Evolutionary conservation across 64 coral and sea anemone species (phyloP).

Genomic region (Montipora cactus): DNA sequence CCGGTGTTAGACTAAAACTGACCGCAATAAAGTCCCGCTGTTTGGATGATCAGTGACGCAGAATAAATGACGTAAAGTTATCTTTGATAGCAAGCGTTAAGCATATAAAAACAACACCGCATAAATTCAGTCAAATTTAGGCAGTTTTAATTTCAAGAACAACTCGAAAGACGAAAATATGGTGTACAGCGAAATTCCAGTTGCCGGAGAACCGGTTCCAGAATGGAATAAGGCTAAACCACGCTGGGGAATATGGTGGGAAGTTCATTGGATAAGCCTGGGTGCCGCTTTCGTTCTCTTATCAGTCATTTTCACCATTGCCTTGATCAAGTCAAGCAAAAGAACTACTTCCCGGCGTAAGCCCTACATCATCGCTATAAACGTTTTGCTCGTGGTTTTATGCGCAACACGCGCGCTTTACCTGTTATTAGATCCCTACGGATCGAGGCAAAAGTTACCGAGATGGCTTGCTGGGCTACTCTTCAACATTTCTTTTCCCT

Average conservation of each 20-base stretch:
- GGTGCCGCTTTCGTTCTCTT: conserved; percentile 8
- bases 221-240: neutral
- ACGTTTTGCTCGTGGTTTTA: neutral
- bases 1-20: no score
- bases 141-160: no score
- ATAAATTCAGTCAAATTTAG: no score
- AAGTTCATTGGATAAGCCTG: conserved; percentile 25
- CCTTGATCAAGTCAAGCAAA: neutral
- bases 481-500: conserved; percentile 59
- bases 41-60: no score
- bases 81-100: no score
- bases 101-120: no score
- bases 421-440: conserved; percentile 26
- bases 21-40: no score
- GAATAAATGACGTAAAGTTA: no score
- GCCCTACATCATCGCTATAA: neutral
- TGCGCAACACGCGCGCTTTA: neutral
- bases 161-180: no score
- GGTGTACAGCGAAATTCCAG: neutral
- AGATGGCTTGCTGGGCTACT: conserved; percentile 13
- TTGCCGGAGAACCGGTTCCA: neutral
- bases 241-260: neutral
- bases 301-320: neutral
- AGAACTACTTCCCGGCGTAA: neutral
- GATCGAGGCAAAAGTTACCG: conserved; percentile 15